These are phyloP conservation scores for Guaruba guarouba DNA, from an alignment of 2,113 vertebrate genomes.

Conservation along the genomic window DNA sequence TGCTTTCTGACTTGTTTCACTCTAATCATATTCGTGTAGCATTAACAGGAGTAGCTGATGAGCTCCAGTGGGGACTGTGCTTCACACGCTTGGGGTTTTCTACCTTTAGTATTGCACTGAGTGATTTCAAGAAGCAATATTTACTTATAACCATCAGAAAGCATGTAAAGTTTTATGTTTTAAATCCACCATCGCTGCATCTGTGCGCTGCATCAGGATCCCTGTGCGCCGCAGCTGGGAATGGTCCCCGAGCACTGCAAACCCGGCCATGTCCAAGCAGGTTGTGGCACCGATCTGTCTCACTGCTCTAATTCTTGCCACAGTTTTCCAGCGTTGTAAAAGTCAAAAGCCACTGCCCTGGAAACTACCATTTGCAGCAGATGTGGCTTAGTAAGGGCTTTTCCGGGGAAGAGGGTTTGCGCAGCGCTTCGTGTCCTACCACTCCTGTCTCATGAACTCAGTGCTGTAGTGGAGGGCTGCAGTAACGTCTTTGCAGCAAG, in stretches of 20 bases:
- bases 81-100: not conserved
- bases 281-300: not conserved
- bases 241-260: not conserved
- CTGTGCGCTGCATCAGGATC: not conserved
- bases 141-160: not conserved
- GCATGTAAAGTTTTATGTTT: not conserved
- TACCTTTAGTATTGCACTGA: not conserved
- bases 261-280: not conserved
- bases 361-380: not conserved
- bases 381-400: not conserved
- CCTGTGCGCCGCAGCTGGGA: not conserved
- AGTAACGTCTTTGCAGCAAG: conserved; percentile 38
- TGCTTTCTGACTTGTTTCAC: not conserved
- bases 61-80: not conserved
- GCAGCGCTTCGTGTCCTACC: not conserved
- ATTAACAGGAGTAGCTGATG: not conserved
- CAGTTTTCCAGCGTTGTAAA: not conserved
- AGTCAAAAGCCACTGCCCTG: not conserved
- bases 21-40: not conserved
- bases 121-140: not conserved
- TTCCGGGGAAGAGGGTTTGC: not conserved
- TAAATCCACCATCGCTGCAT: not conserved
- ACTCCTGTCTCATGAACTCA: not conserved
- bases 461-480: not conserved
- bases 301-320: not conserved